phyloP scores from a whole-genome alignment of 2,888 invertebrate species.

The Mantis religiosa region DNA sequence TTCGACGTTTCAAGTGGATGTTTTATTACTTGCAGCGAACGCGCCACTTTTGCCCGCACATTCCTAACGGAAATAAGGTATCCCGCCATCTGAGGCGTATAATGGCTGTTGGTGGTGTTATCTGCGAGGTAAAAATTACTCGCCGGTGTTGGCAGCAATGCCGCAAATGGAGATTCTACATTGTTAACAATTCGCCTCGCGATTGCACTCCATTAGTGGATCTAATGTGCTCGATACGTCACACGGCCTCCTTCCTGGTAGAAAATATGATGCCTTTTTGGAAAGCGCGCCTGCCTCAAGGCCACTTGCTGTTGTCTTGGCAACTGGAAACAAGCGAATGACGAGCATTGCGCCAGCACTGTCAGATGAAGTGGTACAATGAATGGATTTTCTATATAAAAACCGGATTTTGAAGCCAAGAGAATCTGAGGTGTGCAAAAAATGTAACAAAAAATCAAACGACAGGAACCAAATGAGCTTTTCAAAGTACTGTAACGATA shows the following conservation, averaged over 20 bases:
- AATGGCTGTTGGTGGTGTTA: not conserved
- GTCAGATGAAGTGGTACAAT: no score
- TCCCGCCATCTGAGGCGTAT: not conserved
- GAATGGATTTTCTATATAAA: no score
- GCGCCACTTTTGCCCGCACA: not conserved
- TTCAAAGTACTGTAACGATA: no score
- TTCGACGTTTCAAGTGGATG: no score
- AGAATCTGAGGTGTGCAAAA: no score
- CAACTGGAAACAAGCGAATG: no score
- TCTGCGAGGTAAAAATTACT: not conserved
- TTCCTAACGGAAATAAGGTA: not conserved
- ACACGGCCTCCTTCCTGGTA: not conserved
- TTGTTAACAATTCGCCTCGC: not conserved
- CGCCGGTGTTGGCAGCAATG: not conserved
- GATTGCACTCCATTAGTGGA: not conserved
- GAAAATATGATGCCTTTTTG: not conserved
- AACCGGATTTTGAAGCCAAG: no score
- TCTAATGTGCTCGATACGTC: not conserved
- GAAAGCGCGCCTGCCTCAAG: not conserved
- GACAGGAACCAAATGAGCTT: no score
- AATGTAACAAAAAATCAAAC: no score
- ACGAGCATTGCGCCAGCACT: no score
- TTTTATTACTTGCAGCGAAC: no score
- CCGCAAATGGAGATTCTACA: not conserved
- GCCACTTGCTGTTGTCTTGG: no score